phyloP scores from a whole-genome alignment of 2,888 invertebrate genomes.

The Prosopocoilus inquinatus region DNA sequence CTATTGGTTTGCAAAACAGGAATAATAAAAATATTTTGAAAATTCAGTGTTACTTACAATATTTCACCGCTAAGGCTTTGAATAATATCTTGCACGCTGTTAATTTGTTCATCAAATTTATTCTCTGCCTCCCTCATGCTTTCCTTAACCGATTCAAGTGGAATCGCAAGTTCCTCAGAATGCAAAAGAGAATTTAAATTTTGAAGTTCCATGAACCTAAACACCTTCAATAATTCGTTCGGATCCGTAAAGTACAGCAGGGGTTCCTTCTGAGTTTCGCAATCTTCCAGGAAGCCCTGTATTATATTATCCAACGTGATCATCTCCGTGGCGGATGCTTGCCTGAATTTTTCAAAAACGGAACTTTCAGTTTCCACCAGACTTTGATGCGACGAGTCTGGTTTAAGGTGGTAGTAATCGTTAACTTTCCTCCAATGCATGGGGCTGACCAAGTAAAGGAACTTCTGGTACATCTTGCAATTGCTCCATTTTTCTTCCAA shows the following conservation, averaged over 20 bases:
- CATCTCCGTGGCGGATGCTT: constrained; percentile 18
- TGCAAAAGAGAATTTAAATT: constrained; percentile 63
- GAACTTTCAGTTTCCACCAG: constrained; percentile 18
- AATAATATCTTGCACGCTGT: constrained; percentile 47
- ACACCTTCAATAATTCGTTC: constrained; percentile 56
- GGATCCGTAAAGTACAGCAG: constrained; percentile 59
- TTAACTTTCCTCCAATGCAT: constrained; percentile 58
- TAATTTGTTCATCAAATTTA: constrained; percentile 46
- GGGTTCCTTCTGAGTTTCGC: constrained; percentile 50
- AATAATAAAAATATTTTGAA: background rate
- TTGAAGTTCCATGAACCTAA: constrained; percentile 61
- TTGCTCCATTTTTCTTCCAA: constrained; percentile 63
- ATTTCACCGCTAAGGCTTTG: constrained; percentile 49
- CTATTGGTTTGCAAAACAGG: no score
- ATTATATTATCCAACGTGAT: constrained; percentile 42
- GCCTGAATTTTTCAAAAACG: constrained; percentile 34
- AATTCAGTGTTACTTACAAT: constrained; percentile 23
- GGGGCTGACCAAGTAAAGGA: constrained; percentile 67
- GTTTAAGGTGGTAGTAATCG: constrained; percentile 43
- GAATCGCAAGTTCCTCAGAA: constrained; percentile 57
- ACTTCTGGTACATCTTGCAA: constrained; percentile 65
- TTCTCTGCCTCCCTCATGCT: constrained; percentile 52
- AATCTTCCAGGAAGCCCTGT: constrained; percentile 54
- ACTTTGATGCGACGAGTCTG: constrained; percentile 2
- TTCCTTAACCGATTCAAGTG: constrained; percentile 53